These are phyloP conservation scores for Collichthys lucidus DNA, from an alignment of 2,113 vertebrate species.

Conservation along the genomic window DNA sequence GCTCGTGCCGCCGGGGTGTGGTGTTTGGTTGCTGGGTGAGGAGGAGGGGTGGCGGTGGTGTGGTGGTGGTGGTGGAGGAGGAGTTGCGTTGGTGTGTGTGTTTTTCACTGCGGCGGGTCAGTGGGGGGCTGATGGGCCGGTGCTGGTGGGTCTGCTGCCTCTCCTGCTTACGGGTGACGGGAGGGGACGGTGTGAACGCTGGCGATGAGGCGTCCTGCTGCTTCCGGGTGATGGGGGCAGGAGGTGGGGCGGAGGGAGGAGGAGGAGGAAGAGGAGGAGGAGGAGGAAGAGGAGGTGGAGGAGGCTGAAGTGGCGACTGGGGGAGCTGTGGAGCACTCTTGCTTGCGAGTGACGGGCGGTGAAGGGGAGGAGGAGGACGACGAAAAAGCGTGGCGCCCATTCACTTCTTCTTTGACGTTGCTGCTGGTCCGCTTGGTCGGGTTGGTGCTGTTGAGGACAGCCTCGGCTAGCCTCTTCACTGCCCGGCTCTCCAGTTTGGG, in stretches of 20 bases:
- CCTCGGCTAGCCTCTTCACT: constrained; percentile 94
- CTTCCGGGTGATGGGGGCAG: constrained; percentile 57
- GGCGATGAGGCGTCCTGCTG: constrained; percentile 64
- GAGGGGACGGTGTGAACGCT: constrained; percentile 50
- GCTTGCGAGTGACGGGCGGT: constrained; percentile 70
- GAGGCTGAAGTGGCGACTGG: constrained; percentile 26
- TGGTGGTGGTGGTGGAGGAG: constrained; percentile 72
- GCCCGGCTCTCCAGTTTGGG: constrained; percentile 94
- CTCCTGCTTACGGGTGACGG: constrained; percentile 88
- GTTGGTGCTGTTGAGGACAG: constrained; percentile 86
- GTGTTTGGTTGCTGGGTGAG: constrained; percentile 45
- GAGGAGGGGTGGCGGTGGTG: constrained; percentile 71
- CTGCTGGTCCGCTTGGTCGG: constrained; percentile 81
- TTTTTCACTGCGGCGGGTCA: constrained; percentile 79
- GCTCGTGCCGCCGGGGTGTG: constrained; percentile 69
- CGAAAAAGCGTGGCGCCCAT: constrained; percentile 48
- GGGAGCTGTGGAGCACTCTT: constrained; percentile 68
- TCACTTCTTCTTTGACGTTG: constrained; percentile 72
- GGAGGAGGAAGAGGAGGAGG: constrained; percentile 13
- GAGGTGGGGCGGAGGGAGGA: constrained; percentile 27
- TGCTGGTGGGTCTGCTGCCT: constrained; percentile 85
- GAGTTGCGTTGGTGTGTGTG: constrained; percentile 72
- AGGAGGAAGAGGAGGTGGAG: constrained; percentile 7
- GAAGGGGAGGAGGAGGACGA: constrained; percentile 47
- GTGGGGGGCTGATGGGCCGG: constrained; percentile 70